A percentile compares a stretch with the other conserved stretches of the same genome.
These are phyloP conservation scores for Carassius auratus DNA, from an alignment of 2,113 vertebrate genomes.

Conservation along the genomic window DNA sequence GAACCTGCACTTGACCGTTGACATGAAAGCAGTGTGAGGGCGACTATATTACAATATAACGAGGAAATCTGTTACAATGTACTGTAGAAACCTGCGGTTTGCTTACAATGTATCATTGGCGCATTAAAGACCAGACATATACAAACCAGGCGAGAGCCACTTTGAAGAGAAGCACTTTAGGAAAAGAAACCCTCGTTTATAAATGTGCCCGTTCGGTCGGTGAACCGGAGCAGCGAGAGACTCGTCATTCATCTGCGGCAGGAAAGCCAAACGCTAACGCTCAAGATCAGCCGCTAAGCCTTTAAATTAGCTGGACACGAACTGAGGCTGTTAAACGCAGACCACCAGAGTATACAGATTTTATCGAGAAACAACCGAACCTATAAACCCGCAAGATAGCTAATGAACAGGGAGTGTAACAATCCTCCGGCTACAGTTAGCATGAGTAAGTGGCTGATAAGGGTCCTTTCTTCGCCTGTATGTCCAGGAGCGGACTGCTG, in stretches of 20 bases:
- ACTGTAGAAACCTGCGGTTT: background rate
- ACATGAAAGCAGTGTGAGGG: background rate
- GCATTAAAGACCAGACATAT: constrained; percentile 7
- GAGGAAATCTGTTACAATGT: background rate
- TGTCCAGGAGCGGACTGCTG: constrained; percentile 53
- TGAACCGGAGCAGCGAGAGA: constrained; percentile 1
- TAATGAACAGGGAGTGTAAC: background rate
- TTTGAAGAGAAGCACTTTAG: background rate
- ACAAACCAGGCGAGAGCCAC: background rate
- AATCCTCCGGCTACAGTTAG: constrained; percentile 6
- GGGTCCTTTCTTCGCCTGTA: constrained; percentile 43
- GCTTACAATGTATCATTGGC: background rate
- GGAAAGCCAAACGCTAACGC: constrained; percentile 34
- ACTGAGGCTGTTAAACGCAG: background rate
- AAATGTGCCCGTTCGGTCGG: constrained; percentile 8
- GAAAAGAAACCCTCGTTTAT: background rate
- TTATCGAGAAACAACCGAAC: background rate
- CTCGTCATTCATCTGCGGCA: constrained; percentile 22
- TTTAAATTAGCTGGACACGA: constrained; percentile 39
- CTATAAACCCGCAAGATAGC: too few species aligned
- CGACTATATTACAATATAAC: background rate
- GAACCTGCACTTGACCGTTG: constrained; percentile 14
- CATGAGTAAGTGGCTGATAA: constrained; percentile 36
- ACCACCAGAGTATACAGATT: background rate
- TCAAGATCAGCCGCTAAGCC: constrained; percentile 14